Percentiles rank a stretch among this genome's conserved stretches.
Conservation (phyloP, 2,888 invertebrate genomes). For the Dexiosoma caninum region DNA sequence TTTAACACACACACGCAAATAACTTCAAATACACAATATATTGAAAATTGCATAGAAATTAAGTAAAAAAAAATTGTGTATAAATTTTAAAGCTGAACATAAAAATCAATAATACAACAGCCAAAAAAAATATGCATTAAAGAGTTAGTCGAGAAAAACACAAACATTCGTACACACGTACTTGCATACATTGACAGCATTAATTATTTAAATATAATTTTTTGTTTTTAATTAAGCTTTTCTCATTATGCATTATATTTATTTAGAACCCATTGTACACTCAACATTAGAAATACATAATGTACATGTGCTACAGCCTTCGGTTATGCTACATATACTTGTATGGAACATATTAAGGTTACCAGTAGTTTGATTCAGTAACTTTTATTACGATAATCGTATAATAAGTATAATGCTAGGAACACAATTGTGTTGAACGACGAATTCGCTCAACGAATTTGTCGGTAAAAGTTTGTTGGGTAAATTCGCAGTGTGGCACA, state of each 20-base stretch:
- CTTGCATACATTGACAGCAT: neutral
- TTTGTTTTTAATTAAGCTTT: constrained; percentile 16
- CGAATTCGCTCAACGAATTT: too few relatives aligned
- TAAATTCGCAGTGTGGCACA: too few relatives aligned
- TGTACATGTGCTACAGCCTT: neutral
- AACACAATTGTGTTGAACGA: too few relatives aligned
- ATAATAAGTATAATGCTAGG: too few relatives aligned
- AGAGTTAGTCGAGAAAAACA: neutral
- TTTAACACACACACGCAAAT: too few relatives aligned
- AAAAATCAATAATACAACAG: constrained; percentile 16
- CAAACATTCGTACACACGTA: neutral
- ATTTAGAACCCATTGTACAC: constrained; percentile 19
- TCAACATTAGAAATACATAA: too few relatives aligned
- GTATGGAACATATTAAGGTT: neutral
- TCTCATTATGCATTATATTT: neutral
- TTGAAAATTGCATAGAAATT: too few relatives aligned
- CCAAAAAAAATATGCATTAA: constrained; percentile 12
- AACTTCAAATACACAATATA: too few relatives aligned
- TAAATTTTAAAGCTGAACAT: constrained; percentile 17
- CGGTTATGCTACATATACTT: constrained; percentile 14
- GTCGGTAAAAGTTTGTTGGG: too few relatives aligned
- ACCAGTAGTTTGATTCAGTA: too few relatives aligned
- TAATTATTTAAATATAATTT: constrained; percentile 15
- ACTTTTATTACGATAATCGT: too few relatives aligned
- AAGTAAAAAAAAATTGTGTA: constrained; percentile 53